A percentile compares a stretch with the other conserved stretches of the same genome.
Conservation (phyloP, 2,113 vertebrate species). For the Chamaetylas fuelleborni region DNA sequence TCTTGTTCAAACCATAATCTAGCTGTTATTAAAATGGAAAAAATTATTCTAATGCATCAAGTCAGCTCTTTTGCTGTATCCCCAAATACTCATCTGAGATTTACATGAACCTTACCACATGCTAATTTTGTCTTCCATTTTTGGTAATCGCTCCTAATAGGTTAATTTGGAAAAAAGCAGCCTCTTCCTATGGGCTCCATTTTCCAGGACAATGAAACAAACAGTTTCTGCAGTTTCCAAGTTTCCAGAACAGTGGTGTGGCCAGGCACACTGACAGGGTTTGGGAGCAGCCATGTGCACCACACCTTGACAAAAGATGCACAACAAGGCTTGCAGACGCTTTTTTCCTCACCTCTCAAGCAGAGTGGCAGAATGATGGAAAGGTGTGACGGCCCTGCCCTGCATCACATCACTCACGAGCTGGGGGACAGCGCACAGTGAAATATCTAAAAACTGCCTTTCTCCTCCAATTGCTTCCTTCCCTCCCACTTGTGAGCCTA, state of each 20-base stretch:
- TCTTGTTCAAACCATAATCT: constrained; percentile 40
- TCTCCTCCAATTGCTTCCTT: not conserved
- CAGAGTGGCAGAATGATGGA: constrained; percentile 4
- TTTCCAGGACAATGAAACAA: not conserved
- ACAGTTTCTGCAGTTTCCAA: not conserved
- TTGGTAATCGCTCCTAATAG: not conserved
- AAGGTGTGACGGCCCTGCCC: not conserved
- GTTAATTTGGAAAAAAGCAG: not conserved
- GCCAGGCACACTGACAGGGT: not conserved
- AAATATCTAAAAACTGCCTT: not conserved
- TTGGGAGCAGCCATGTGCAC: not conserved
- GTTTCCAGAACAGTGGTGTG: not conserved
- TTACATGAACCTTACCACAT: not conserved
- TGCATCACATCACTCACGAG: not conserved
- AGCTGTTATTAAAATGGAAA: constrained; percentile 55
- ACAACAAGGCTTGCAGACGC: not conserved
- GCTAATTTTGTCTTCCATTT: constrained; percentile 6
- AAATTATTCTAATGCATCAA: constrained; percentile 43
- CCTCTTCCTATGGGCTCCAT: not conserved
- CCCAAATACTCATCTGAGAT: not conserved
- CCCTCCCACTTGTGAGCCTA: accelerated
- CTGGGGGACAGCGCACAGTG: accelerated
- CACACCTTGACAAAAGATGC: not conserved
- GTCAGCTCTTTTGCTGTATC: not conserved
- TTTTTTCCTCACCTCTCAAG: not conserved